Base-by-base conservation (phyloP, 1,140 invertebrate species). In the Phocides pigmalion region DNA sequence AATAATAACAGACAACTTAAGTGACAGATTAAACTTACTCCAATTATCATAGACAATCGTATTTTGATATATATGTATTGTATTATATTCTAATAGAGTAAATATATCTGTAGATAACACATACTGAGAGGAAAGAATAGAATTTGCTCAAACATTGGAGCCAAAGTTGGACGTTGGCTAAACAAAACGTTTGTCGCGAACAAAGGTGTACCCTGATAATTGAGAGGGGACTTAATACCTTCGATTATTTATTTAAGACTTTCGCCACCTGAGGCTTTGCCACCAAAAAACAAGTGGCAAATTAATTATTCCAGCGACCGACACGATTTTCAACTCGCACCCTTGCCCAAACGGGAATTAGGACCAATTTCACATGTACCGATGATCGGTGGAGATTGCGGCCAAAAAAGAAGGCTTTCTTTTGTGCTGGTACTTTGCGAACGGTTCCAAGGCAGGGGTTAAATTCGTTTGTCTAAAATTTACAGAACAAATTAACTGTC, bases 181-280 rank as follows among this genome's bases (percentile, higher is more conserved):
- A 72, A 59, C 65, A 70, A 73, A 70, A 39, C 59, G 65, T 79
- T 81, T 76, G 70, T 79, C 79, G 61, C 62, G 51, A 72, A 76
- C 68, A 78, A 81, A 76, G 70, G 70, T 66, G 62, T 61, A 42
- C 67, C 64, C 67, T 71, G 74, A 81, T 77, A 79, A 81, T 79
- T 77, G 75, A 75, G 72, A 82, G 72, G 75, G 74, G 72, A 71
- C 64, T 65, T 81, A 84, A 79, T 81, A 79, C 79, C 73, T 75
- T 81, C 74, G 79, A 82, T 84, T 84, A 84, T 84, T 84, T 82
- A 81, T 81, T 82, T 84, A 84, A 80, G 78, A 72, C 68, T 84
- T 80, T 81, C 68, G 70, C 72, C 82, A 84, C 82, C 82, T 84
- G 82, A 84, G 75, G 69, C 75, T 76, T 76, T 74, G 62, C 63